phyloP scores from a whole-genome alignment of 2,888 invertebrate genomes.

The Lithosia quadra region DNA sequence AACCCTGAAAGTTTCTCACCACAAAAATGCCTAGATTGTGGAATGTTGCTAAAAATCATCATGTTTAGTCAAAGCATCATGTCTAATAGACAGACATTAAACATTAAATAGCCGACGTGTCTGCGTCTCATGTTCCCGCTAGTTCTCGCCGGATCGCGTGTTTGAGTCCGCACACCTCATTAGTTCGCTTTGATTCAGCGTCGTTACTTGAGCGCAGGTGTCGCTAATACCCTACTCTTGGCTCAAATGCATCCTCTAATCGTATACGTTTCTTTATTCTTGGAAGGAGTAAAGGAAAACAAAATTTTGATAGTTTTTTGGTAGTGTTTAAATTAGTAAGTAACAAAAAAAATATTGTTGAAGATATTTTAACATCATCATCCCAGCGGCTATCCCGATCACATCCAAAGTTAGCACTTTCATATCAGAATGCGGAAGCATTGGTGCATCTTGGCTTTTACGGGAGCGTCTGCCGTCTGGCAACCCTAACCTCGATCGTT shows the following conservation, averaged over 20 bases:
- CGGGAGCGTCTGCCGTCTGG: too few species aligned
- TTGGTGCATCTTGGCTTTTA: too few species aligned
- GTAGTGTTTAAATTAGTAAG: not conserved
- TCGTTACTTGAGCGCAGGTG: constrained; percentile 58
- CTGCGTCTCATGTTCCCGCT: constrained; percentile 52
- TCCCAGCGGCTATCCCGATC: not conserved
- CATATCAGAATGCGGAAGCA: too few species aligned
- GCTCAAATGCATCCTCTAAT: constrained; percentile 60
- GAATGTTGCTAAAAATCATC: too few species aligned
- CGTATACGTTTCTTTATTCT: constrained; percentile 48
- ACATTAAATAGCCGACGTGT: constrained; percentile 1
- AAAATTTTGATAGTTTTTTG: not conserved
- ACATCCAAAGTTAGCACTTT: not conserved
- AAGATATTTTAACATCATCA: not conserved
- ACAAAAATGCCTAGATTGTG: too few species aligned
- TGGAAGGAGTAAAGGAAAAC: constrained; percentile 6
- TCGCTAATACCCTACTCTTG: constrained; percentile 60
- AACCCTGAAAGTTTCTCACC: too few species aligned
- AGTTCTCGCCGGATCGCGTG: constrained; percentile 58
- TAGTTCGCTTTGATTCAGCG: constrained; percentile 73
- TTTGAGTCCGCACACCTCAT: constrained; percentile 71
- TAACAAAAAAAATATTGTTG: not conserved
- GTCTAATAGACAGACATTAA: not conserved
- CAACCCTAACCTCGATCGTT: too few species aligned
- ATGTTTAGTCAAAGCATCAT: too few species aligned